A percentile compares a stretch with the other conserved stretches of the same genome.
These are phyloP conservation scores for Lytechinus variegatus DNA, from an alignment of 35 echinoderm and acorn worm species.

Conservation along the genomic window DNA sequence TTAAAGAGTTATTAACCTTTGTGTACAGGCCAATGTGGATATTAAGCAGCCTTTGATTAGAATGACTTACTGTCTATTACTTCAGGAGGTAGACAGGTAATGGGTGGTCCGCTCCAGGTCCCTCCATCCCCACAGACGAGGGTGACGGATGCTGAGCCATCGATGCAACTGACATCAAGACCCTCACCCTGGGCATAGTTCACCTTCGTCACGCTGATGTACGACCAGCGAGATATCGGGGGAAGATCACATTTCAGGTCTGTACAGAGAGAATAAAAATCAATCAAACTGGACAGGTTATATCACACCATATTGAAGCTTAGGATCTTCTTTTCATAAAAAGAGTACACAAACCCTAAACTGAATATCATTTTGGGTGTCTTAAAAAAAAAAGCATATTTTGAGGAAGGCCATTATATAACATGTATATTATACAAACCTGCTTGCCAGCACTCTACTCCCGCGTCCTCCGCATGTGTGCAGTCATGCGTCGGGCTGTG, in stretches of 20 bases:
- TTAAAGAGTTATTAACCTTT: too few species aligned
- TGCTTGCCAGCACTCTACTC: background rate
- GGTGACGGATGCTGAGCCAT: background rate
- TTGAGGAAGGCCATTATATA: too few species aligned
- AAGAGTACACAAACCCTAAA: too few species aligned
- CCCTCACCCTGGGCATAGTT: background rate
- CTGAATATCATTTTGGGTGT: too few species aligned
- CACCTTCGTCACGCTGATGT: slow-evolving; percentile 13
- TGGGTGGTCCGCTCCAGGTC: background rate
- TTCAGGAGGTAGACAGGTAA: slow-evolving; percentile 9
- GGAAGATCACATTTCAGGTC: background rate
- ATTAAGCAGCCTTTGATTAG: too few species aligned
- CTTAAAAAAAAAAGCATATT: too few species aligned
- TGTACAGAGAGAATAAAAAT: background rate
- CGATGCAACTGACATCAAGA: background rate
- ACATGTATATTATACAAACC: background rate
- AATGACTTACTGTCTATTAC: background rate
- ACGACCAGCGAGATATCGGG: background rate
- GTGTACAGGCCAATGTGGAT: too few species aligned
- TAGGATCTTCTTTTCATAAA: too few species aligned
- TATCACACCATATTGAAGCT: too few species aligned
- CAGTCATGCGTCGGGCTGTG: background rate
- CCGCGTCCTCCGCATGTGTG: slow-evolving; percentile 18
- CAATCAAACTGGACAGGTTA: too few species aligned
- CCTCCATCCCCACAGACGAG: background rate